These are phyloP conservation scores for Parus major DNA, from an alignment of 2,113 vertebrate species.

Conservation along the genomic window DNA sequence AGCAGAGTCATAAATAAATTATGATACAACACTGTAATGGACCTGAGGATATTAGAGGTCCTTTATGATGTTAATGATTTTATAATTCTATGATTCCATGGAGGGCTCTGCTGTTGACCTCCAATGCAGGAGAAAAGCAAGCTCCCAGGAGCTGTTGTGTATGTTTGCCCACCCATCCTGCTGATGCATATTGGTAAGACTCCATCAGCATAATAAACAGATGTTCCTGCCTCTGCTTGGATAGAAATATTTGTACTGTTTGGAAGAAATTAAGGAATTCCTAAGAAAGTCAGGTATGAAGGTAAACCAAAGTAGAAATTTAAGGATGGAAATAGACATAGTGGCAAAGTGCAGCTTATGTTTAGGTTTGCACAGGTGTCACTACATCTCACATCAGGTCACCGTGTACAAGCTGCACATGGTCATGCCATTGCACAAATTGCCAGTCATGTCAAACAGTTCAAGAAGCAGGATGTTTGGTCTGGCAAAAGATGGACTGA, in stretches of 20 bases:
- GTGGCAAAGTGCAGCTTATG: neutral
- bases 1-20: neutral
- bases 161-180: neutral
- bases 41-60: neutral
- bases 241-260: neutral
- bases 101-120: neutral
- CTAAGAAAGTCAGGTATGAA: neutral
- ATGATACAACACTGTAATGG: neutral
- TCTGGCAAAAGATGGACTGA: neutral
- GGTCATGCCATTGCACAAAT: neutral
- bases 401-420: rapidly evolving
- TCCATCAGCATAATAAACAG: neutral
- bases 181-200: rapidly evolving
- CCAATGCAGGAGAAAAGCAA: neutral
- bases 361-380: neutral
- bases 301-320: neutral
- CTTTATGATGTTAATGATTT: neutral
- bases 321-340: neutral
- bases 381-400: neutral
- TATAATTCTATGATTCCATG: neutral
- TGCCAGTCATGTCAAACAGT: neutral
- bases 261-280: neutral
- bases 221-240: neutral
- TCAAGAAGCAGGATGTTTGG: neutral
- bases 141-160: neutral